Percentiles rank a stretch among this genome's conserved stretches.
phyloP scores from a whole-genome alignment of 2,113 vertebrate species.

The Petromus typicus region DNA sequence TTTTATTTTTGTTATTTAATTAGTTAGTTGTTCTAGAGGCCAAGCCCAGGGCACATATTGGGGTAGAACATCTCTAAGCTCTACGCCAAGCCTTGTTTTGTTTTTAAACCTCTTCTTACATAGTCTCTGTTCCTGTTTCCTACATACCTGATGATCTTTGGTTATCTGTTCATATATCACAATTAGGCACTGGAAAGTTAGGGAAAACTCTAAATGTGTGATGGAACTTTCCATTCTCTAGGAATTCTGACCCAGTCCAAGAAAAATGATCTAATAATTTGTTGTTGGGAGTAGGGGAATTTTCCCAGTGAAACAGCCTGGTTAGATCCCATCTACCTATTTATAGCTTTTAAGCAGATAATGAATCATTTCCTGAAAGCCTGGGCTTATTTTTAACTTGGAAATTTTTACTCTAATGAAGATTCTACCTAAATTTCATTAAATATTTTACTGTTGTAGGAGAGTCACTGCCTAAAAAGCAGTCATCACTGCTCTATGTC shows the following conservation, averaged over 20 bases:
- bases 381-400: neutral
- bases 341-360: neutral
- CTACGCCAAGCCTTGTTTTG: neutral
- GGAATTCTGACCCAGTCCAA: neutral
- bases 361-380: neutral
- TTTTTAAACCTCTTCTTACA: neutral
- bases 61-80: neutral
- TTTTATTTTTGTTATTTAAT: neutral
- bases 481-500: neutral
- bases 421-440: slow-evolving; percentile 2
- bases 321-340: neutral
- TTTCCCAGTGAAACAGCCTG: neutral
- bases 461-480: slow-evolving; percentile 11
- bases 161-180: neutral
- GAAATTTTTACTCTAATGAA: slow-evolving; percentile 31
- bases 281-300: neutral
- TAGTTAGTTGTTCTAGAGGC: neutral
- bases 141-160: neutral
- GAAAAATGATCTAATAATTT: neutral
- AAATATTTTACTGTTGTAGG: slow-evolving; percentile 8
- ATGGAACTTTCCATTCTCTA: neutral
- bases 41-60: neutral
- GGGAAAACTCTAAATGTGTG: slow-evolving; percentile 6
- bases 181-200: neutral
- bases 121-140: neutral